A percentile compares a stretch with the other conserved stretches of the same genome.
Evolutionary conservation across 2,888 invertebrate species (phyloP).

Genomic region (Trisateles emortualis): DNA sequence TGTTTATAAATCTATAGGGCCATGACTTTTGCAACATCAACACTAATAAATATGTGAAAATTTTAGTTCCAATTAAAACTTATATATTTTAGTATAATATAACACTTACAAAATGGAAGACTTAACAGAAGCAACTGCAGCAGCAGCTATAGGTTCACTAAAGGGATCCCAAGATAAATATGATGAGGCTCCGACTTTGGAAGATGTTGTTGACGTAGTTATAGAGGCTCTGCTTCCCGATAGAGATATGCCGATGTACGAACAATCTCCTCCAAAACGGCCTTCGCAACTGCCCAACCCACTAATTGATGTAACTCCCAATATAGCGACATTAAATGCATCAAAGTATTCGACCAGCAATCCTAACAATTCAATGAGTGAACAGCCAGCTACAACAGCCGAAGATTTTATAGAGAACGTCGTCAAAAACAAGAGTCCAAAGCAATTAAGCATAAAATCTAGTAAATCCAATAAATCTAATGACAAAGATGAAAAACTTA

Average conservation of each 20-base stretch:
- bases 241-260: background rate
- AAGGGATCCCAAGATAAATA: conserved; percentile 15
- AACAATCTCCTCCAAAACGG: conserved; percentile 5
- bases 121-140: conserved; percentile 23
- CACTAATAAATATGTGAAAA: conserved; percentile 50
- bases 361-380: conserved; percentile 1
- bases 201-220: conserved; percentile 5
- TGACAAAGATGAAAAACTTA: conserved; percentile 21
- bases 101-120: conserved; percentile 38
- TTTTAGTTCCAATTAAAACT: conserved; percentile 43
- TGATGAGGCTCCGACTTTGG: background rate
- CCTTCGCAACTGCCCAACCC: conserved; percentile 1
- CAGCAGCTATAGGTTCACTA: conserved; percentile 2
- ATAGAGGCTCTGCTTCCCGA: conserved; percentile 3
- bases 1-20: conserved; percentile 60
- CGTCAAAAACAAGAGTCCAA: conserved; percentile 20
- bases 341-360: conserved; percentile 5
- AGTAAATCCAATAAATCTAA: conserved; percentile 16
- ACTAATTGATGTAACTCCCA: background rate
- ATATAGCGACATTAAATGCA: background rate
- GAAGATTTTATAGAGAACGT: background rate
- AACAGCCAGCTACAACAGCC: conserved; percentile 2
- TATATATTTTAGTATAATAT: conserved; percentile 24
- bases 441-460: conserved; percentile 7
- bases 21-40: conserved; percentile 51